Conservation (phyloP, 2,113 vertebrate genomes). For the Colaptes auratus region DNA sequence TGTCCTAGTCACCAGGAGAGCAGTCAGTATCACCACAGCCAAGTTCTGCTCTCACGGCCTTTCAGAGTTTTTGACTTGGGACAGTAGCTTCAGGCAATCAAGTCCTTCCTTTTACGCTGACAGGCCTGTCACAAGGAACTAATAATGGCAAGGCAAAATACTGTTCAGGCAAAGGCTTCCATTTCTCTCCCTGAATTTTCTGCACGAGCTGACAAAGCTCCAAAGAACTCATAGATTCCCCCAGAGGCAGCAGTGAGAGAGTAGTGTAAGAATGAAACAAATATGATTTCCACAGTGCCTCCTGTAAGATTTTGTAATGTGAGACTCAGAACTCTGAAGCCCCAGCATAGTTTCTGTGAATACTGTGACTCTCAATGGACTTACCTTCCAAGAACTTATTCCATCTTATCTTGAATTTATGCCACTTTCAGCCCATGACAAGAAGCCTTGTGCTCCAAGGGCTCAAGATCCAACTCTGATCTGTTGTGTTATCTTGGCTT, state of each 20-base stretch:
- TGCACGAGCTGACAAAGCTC: not conserved
- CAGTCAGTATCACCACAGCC: not conserved
- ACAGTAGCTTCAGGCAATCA: not conserved
- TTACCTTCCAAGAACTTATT: not conserved
- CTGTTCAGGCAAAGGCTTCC: not conserved
- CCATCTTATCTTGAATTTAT: not conserved
- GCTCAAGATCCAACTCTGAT: not conserved
- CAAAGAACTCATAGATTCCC: not conserved
- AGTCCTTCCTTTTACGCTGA: not conserved
- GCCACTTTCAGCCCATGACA: not conserved
- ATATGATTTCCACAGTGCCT: not conserved
- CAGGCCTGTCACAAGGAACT: not conserved
- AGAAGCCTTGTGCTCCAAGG: not conserved
- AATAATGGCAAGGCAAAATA: not conserved
- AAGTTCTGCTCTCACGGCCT: not conserved
- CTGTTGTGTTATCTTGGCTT: not conserved
- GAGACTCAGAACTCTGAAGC: not conserved
- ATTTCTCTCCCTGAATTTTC: not conserved
- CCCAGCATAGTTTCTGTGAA: not conserved
- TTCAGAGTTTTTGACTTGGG: not conserved
- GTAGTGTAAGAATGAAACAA: not conserved
- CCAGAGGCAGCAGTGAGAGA: not conserved
- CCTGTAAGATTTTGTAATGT: not conserved
- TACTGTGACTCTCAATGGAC: not conserved
- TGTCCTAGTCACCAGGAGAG: not conserved